Percentiles rank a stretch among this genome's conserved stretches.
Conservation (phyloP, 1,140 invertebrate species). For the Neodiprion pinetum region DNA sequence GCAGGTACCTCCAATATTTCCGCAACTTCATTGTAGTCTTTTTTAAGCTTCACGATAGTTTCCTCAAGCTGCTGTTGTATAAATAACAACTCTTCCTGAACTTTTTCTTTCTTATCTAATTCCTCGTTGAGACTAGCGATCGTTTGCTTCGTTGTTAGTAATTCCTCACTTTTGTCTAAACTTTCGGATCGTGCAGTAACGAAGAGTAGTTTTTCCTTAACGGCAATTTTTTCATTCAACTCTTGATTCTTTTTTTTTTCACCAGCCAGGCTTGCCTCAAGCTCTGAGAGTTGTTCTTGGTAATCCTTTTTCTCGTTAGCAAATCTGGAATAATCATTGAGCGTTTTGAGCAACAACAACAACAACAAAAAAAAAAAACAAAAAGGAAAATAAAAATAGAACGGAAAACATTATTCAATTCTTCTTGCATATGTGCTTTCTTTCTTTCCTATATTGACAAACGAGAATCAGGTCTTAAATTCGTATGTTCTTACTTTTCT, state of each 20-base stretch:
- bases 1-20: conserved; percentile 24
- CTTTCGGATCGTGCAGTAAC: too few relatives aligned
- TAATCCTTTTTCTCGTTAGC: conserved; percentile 27
- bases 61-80: conserved; percentile 20
- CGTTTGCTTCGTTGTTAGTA: conserved; percentile 13
- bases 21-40: conserved; percentile 27
- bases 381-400: neutral
- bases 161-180: neutral
- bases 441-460: too few relatives aligned
- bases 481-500: conserved; percentile 36
- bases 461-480: neutral
- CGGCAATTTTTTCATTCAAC: conserved; percentile 13
- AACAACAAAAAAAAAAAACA: neutral
- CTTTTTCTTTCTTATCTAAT: neutral
- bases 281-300: conserved; percentile 23
- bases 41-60: conserved; percentile 18
- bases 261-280: conserved; percentile 19
- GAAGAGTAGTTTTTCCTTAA: neutral
- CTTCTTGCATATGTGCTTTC: too few relatives aligned
- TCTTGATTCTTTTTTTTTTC: conserved; percentile 23
- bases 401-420: too few relatives aligned
- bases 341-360: neutral
- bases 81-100: neutral
- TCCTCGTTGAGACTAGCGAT: conserved; percentile 7
- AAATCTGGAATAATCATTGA: conserved; percentile 27